Base-by-base conservation (phyloP, 92 coral and sea anemone genomes). In the Paramuricea clavata region DNA sequence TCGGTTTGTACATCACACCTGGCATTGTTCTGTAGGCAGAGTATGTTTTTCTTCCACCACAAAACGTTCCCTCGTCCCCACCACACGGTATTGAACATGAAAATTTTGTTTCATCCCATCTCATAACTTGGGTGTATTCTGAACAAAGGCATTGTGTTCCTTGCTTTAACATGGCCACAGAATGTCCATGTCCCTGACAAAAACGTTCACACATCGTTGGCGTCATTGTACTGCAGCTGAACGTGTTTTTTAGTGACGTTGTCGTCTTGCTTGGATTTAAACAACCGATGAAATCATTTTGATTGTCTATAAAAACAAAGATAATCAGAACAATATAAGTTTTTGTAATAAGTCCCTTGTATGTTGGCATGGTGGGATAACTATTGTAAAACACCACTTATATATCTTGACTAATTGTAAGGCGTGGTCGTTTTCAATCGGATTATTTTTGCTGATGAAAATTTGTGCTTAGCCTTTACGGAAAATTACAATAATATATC, bases 11-110 rank as follows among this genome's bases (percentile, higher is more conserved):
- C n/a, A n/a, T 10, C 3, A 2, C 25, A 76, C 82, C 82, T 49
- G 82, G 82, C 36, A 76, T 54, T 6, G 27, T 33, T 54, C 43
- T 12, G 69, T 76, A 76, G 11, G 68, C 43, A 50, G 82, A 76
- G 27, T 49, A 50, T 28, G 82, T 32, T 52, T 76, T 44, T 36
- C 50, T 76, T n/a, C 82, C 82, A 15, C 82, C 82, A 32, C 82
- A 76, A 32, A 76, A 52, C 67, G 1, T 76, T 32, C 5, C 36
- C 17, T 54, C 44, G 6, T 76, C 27, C 23, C 82, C 82, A 21
- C 41, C 5, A 13, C 82, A 76, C 25, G 68, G 82, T 8, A 52
- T 52, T 8, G 41, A 56, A 52, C 82, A 76, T 19, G 67, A 49
- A 21, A 25, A 54, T 27, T 21, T 49, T 11, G 7, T 50, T 52